A percentile compares a stretch with the other conserved stretches of the same genome.
These are phyloP conservation scores for Charadrius vociferus DNA, from an alignment of 2,113 vertebrate species.

Conservation along the genomic window DNA sequence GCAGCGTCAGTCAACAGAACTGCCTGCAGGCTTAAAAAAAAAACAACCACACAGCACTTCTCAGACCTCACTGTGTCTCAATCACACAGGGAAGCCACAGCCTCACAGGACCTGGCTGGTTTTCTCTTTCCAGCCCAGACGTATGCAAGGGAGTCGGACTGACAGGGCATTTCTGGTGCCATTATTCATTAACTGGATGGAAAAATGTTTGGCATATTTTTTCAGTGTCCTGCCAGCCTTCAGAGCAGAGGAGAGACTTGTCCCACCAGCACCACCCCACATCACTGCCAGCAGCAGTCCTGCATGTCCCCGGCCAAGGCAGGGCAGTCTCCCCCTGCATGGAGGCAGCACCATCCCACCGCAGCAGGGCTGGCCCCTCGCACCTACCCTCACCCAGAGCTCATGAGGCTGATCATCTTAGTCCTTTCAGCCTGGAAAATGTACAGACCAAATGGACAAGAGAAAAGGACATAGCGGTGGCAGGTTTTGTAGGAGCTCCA, in stretches of 20 bases:
- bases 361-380: background rate
- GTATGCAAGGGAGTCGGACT: background rate
- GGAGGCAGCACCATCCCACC: fast-evolving
- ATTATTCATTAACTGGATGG: background rate
- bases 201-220: background rate
- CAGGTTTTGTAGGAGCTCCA: background rate
- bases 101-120: background rate
- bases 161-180: background rate
- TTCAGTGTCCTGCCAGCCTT: background rate
- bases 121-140: background rate
- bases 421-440: background rate
- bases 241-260: fast-evolving
- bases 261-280: background rate
- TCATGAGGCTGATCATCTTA: background rate
- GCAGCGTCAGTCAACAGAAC: conserved; percentile 30
- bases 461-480: background rate
- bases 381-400: background rate
- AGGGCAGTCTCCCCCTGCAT: background rate
- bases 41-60: background rate
- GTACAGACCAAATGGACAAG: background rate
- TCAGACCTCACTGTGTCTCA: background rate
- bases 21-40: conserved; percentile 38
- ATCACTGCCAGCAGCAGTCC: background rate
- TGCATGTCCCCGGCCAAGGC: background rate
- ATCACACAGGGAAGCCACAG: fast-evolving